A percentile compares a stretch with the other conserved stretches of the same genome.
Evolutionary conservation across 2,113 vertebrate genomes (phyloP).

Genomic region (Nyctibius bracteatus): DNA sequence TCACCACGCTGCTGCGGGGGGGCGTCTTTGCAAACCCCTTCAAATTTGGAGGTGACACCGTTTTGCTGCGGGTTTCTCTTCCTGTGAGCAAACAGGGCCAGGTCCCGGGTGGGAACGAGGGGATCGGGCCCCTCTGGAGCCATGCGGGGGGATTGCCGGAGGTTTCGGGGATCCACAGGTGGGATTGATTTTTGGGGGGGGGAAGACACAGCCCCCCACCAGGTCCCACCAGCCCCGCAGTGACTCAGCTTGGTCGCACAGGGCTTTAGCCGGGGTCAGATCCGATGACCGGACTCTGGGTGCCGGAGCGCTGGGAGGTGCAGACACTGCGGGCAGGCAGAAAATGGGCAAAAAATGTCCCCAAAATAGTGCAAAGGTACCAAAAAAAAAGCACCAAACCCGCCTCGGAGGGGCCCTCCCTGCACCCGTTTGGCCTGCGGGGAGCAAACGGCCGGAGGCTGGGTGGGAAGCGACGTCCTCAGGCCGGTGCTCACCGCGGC

Average conservation of each 20-base stretch:
- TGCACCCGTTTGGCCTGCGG: neutral
- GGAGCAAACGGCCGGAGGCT: neutral
- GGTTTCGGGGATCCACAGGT: neutral
- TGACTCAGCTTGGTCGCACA: accelerated
- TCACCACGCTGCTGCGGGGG: neutral
- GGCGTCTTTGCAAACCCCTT: neutral
- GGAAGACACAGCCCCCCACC: neutral
- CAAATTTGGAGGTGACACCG: accelerated
- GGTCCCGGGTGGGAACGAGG: neutral
- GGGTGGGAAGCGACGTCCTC: neutral
- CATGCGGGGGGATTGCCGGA: accelerated
- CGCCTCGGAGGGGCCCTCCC: accelerated
- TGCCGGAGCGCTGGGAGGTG: neutral
- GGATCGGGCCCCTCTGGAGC: neutral
- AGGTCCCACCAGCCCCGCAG: neutral
- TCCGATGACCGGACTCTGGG: accelerated
- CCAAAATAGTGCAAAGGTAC: neutral
- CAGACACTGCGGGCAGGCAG: accelerated
- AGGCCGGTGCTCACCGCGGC: accelerated
- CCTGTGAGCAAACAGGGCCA: neutral
- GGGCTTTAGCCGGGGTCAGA: accelerated
- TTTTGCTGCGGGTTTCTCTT: neutral
- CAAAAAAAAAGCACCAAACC: neutral
- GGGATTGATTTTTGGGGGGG: neutral
- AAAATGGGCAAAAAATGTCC: neutral